Conservation (phyloP, 30 jellyfish, hydroid and myxozoan genomes). For the Rhopilema esculentum region DNA sequence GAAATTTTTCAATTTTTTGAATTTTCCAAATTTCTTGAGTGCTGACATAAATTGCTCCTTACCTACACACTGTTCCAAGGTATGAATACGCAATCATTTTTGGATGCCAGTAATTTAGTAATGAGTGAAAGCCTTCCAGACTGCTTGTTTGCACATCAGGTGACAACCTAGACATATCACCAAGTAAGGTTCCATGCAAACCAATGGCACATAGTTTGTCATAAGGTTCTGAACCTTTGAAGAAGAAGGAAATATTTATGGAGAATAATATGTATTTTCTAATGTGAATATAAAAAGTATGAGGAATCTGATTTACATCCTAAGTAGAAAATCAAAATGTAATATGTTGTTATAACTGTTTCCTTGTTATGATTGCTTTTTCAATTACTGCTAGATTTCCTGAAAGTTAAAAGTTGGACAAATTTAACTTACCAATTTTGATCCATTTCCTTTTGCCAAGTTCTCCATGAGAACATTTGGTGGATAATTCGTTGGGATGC, state of each 20-base stretch:
- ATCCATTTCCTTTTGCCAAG: conserved; percentile 20
- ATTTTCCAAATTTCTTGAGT: background rate
- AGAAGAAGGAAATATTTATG: conserved; percentile 2
- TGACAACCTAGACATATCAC: background rate
- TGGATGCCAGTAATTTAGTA: conserved; percentile 23
- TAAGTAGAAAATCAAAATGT: too few relatives aligned
- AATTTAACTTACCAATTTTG: background rate
- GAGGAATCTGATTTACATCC: too few relatives aligned
- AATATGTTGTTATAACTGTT: too few relatives aligned
- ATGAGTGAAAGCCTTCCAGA: conserved; percentile 12
- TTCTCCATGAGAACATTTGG: conserved; percentile 24
- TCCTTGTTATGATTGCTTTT: too few relatives aligned
- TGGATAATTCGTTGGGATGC: conserved; percentile 19
- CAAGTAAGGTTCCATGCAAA: background rate
- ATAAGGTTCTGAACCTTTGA: conserved; percentile 5
- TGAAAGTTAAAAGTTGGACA: too few relatives aligned
- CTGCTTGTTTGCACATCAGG: background rate
- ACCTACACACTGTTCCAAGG: background rate
- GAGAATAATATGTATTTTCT: background rate
- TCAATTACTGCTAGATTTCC: too few relatives aligned
- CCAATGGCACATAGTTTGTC: conserved; percentile 4
- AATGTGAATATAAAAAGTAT: background rate
- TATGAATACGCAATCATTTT: background rate
- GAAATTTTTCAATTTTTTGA: background rate
- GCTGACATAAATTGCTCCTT: background rate